Percentiles rank a stretch among this genome's conserved stretches.
Evolutionary conservation across 2,888 invertebrate species (phyloP).

Genomic region (Listrodromus nycthemerus): DNA sequence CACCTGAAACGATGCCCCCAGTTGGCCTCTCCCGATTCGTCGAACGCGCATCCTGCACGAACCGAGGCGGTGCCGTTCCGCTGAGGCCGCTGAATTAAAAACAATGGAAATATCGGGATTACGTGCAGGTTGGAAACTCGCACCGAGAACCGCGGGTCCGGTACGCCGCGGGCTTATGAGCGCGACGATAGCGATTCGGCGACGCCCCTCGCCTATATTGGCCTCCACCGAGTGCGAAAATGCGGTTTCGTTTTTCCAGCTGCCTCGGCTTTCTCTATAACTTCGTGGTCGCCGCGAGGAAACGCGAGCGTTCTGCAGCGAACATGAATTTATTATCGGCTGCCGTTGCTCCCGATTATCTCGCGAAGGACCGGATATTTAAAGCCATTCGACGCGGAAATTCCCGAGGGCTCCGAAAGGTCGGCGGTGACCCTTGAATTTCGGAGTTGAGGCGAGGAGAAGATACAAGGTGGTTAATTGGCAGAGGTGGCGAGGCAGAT

Average conservation of each 20-base stretch:
- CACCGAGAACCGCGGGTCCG: conserved; percentile 26
- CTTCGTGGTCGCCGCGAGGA: too few relatives aligned
- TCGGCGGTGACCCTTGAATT: too few relatives aligned
- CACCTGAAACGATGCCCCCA: neutral
- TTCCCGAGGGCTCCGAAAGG: too few relatives aligned
- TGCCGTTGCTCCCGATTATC: too few relatives aligned
- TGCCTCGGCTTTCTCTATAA: neutral
- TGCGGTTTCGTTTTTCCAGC: conserved; percentile 2
- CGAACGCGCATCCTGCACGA: conserved; percentile 1
- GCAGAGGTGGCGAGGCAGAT: too few relatives aligned
- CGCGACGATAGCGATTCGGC: conserved; percentile 8
- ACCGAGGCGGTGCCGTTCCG: conserved; percentile 22
- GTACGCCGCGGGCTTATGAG: conserved; percentile 26
- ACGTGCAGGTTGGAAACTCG: conserved; percentile 33
- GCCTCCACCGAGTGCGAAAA: conserved; percentile 21
- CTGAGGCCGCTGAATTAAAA: conserved; percentile 69
- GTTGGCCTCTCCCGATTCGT: conserved; percentile 21
- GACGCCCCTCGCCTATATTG: conserved; percentile 19
- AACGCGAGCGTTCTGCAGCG: too few relatives aligned
- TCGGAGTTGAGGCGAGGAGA: too few relatives aligned
- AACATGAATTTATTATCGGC: too few relatives aligned
- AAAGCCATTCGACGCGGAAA: too few relatives aligned
- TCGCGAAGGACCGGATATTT: too few relatives aligned
- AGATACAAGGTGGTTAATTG: too few relatives aligned
- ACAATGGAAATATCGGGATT: conserved; percentile 70